These are phyloP conservation scores for Meloidogyne hapla DNA, from an alignment of 1,140 invertebrate species.

Conservation along the genomic window DNA sequence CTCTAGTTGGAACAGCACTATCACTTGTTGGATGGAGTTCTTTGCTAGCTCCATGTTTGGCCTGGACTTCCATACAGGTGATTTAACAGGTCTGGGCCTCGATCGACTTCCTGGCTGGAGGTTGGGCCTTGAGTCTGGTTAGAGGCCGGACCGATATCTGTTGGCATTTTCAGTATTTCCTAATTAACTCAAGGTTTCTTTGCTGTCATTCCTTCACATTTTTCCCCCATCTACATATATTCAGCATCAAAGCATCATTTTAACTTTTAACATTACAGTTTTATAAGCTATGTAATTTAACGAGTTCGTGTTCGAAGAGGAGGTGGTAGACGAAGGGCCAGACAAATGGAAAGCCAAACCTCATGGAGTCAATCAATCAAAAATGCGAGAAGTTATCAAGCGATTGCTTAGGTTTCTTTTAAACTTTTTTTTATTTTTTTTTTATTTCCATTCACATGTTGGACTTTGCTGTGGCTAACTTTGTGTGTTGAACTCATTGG, in stretches of 20 bases:
- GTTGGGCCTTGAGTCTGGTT: too few species aligned
- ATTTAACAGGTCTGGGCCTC: too few species aligned
- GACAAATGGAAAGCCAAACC: constrained; percentile 99
- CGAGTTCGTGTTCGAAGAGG: constrained; percentile 95
- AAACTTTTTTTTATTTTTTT: constrained; percentile 25
- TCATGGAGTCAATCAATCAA: constrained; percentile 98
- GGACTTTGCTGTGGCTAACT: constrained; percentile 86
- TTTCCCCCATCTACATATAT: too few species aligned
- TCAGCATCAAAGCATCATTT: too few species aligned
- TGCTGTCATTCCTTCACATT: too few species aligned
- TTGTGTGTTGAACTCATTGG: constrained; percentile 97
- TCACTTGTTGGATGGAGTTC: constrained; percentile 64
- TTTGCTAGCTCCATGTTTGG: too few species aligned
- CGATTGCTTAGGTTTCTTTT: constrained; percentile 86
- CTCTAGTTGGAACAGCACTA: constrained; percentile 55
- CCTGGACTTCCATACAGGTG: too few species aligned
- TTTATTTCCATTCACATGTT: constrained; percentile 75
- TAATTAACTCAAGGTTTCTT: too few species aligned
- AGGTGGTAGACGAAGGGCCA: constrained; percentile 97
- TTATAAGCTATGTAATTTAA: constrained; percentile 87
- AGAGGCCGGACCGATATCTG: too few species aligned
- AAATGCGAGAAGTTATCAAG: constrained; percentile 86
- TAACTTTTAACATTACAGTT: too few species aligned
- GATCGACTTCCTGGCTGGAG: too few species aligned
- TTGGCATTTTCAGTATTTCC: too few species aligned